Base-by-base conservation (phyloP, 2,797 vertebrate species). In the Dipus sagitta region DNA sequence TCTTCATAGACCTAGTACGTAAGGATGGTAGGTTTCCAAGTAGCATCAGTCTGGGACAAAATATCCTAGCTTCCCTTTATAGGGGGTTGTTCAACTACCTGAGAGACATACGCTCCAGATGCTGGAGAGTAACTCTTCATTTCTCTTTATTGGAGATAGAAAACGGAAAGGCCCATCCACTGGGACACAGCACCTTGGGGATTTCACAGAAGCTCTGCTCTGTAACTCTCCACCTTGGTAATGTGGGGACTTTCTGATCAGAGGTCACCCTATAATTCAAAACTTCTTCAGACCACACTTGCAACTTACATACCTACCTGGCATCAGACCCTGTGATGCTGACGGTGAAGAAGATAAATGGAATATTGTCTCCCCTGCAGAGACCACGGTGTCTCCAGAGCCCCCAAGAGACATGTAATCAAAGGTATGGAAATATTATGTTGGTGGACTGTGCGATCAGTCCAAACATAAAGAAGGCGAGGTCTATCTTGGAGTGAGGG, bases 101-200 rank as follows among this genome's bases (percentile, higher is more conserved):
- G 52, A 84, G 65, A 24, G n/a, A 81, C 67, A 76, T 72, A 67
- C 17, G 4, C 4, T 83, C 72, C n/a, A 86, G 84, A 32, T 86
- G 30, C 26, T 77, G 24, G 7, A 78, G 47, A 95, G 23, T 30
- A 75, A 0, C 65, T 86, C 7, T 74, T 85, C 76, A 64, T 68
- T 86, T 89, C n/a, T 74, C 7, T 96, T 88, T 68, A 52, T 64
- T 79, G 67, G 62, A 84, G 87, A 92, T 10, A 75, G 38, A 85
- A 71, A 9, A 62, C 62, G 6, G 72, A 24, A 86, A 93, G 28
- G 54, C 72, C n/a, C 65, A 65, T 20, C 32, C 60, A 20, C n/a
- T 65, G 81, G 64, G 17, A 84, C 58, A 82, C 1, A 84, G 47
- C 10, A 84, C 26, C 7, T 34, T 14, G 42, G 42, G 4, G 3